phyloP scores from a whole-genome alignment of 2,113 vertebrate species.

The Nasalis larvatus region DNA sequence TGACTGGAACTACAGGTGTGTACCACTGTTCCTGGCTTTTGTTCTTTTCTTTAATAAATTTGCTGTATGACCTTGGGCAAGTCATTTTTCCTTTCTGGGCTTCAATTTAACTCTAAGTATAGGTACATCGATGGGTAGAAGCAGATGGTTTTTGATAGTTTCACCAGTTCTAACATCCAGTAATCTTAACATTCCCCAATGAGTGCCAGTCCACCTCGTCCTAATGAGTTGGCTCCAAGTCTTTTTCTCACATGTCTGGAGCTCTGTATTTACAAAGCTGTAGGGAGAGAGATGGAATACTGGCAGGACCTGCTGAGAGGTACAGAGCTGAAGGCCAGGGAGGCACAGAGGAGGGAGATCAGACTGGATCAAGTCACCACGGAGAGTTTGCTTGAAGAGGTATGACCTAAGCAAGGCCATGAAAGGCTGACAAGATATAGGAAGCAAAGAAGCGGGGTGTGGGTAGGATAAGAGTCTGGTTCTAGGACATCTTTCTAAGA shows the following conservation, averaged over 20 bases:
- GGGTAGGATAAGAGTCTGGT: not conserved
- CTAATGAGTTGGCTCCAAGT: not conserved
- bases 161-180: not conserved
- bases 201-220: not conserved
- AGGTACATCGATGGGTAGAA: not conserved
- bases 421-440: not conserved
- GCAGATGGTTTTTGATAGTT: not conserved
- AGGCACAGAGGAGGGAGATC: not conserved
- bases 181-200: not conserved
- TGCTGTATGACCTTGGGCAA: not conserved
- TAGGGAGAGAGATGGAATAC: not conserved
- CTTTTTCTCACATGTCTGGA: not conserved
- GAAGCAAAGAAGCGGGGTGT: not conserved
- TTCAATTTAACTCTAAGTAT: slow-evolving; percentile 11
- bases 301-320: not conserved
- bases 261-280: not conserved
- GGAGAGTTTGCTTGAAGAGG: not conserved
- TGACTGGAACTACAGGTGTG: not conserved
- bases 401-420: not conserved
- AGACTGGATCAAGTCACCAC: not conserved
- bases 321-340: not conserved
- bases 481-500: not conserved
- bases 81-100: not conserved
- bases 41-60: not conserved
- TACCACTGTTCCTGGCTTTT: not conserved